phyloP scores from a whole-genome alignment of 2,888 invertebrate species.

The Hofmannophila pseudospretella region DNA sequence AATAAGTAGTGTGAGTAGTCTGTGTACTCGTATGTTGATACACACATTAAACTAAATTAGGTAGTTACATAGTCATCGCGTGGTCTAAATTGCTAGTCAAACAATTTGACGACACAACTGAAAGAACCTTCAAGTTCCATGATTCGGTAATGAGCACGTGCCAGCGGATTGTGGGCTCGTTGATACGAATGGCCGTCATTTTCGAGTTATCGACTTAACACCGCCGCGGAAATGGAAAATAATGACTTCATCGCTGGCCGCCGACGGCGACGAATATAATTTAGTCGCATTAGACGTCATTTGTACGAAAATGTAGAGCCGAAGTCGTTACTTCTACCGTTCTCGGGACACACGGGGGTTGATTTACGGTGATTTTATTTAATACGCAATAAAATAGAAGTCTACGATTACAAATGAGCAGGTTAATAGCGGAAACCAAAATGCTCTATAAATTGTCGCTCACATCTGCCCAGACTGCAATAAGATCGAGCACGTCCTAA shows the following conservation, averaged over 20 bases:
- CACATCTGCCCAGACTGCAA: slow-evolving; percentile 50
- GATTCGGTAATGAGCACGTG: slow-evolving; percentile 62
- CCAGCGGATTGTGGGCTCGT: slow-evolving; percentile 49
- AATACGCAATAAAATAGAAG: neutral
- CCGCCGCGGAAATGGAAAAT: slow-evolving; percentile 71
- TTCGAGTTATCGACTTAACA: slow-evolving; percentile 76
- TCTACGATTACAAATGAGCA: neutral
- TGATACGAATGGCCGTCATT: slow-evolving; percentile 67
- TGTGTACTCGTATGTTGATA: too few relatives aligned
- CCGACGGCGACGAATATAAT: slow-evolving; percentile 61
- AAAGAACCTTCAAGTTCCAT: slow-evolving; percentile 31
- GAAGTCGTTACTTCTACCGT: slow-evolving; percentile 20
- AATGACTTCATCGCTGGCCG: slow-evolving; percentile 71
- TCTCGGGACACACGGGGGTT: slow-evolving; percentile 7
- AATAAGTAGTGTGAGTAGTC: too few relatives aligned
- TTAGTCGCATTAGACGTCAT: slow-evolving; percentile 64
- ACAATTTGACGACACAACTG: slow-evolving; percentile 17
- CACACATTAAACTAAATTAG: neutral
- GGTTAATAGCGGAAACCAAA: slow-evolving; percentile 5
- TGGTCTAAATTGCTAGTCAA: slow-evolving; percentile 19
- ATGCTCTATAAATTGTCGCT: slow-evolving; percentile 6
- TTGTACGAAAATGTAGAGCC: slow-evolving; percentile 47
- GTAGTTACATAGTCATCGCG: slow-evolving; percentile 8
- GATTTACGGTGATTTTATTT: slow-evolving; percentile 9
- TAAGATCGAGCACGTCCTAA: slow-evolving; percentile 41